Conservation (phyloP, 1,140 invertebrate genomes). For the Cataglyphis hispanica region DNA sequence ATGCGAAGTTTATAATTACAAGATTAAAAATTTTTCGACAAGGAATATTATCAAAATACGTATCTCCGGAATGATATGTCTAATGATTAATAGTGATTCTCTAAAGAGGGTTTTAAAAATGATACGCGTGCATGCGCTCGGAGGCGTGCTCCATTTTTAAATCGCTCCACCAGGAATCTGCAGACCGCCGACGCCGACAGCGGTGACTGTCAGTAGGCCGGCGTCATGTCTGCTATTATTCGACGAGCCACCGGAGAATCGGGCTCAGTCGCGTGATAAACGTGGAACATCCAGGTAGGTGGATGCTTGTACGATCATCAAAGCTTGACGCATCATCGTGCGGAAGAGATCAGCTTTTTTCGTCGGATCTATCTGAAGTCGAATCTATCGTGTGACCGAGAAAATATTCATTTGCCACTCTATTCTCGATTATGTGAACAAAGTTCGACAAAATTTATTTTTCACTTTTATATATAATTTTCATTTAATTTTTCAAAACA, state of each 20-base stretch:
- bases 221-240: conserved; percentile 73
- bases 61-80: background rate
- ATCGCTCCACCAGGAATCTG: conserved; percentile 75
- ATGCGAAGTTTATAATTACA: background rate
- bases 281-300: conserved; percentile 68
- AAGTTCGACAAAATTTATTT: background rate
- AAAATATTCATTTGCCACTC: background rate
- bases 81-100: background rate
- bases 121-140: conserved; percentile 38
- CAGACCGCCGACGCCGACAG: conserved; percentile 60
- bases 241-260: conserved; percentile 48
- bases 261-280: conserved; percentile 74
- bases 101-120: conserved; percentile 38
- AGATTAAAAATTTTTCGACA: background rate
- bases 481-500: background rate
- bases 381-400: background rate
- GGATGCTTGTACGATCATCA: conserved; percentile 46
- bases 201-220: conserved; percentile 66
- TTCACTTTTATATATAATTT: background rate
- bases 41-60: background rate
- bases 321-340: conserved; percentile 44
- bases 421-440: background rate
- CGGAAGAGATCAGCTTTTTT: background rate
- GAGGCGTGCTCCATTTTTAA: conserved; percentile 76
- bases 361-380: background rate